A percentile compares a stretch with the other conserved stretches of the same genome.
These are phyloP conservation scores for Sinocyclocheilus anophthalmus DNA, from an alignment of 2,113 vertebrate species.

Conservation along the genomic window DNA sequence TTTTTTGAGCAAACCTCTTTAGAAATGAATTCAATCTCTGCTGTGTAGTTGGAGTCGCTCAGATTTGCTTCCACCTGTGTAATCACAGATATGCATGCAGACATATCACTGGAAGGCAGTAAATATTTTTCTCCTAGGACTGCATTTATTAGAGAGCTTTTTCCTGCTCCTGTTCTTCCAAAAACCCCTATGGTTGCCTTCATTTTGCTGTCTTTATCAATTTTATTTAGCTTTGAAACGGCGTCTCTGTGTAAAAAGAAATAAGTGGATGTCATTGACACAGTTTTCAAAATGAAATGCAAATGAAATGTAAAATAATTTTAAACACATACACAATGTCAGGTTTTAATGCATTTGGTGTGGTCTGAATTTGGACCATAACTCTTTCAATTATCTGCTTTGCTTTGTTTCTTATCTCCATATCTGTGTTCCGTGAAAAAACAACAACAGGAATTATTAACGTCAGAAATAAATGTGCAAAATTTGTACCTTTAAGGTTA, in stretches of 20 bases:
- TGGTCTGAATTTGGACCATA: not conserved
- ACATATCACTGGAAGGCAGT: conserved; percentile 50
- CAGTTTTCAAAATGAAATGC: no score
- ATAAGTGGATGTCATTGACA: no score
- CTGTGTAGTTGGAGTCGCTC: conserved; percentile 43
- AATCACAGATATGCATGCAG: conserved; percentile 67
- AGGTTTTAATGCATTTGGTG: not conserved
- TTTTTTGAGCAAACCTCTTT: conserved; percentile 55
- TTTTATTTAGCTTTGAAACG: no score
- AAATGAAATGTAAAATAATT: no score
- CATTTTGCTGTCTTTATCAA: no score
- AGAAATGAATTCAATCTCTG: conserved; percentile 66
- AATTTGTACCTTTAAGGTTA: no score
- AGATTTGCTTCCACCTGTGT: conserved; percentile 60
- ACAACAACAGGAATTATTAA: no score
- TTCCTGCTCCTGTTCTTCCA: no score
- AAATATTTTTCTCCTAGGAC: conserved; percentile 58
- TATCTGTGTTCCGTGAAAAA: not conserved
- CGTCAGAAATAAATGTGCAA: no score
- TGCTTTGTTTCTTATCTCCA: not conserved
- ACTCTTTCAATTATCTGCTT: not conserved
- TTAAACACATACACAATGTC: not conserved
- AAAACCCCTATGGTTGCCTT: no score
- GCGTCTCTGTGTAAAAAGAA: no score
- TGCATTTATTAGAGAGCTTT: conserved; percentile 55